phyloP scores from a whole-genome alignment of 2,888 invertebrate genomes.

The Limnephilus auricula region DNA sequence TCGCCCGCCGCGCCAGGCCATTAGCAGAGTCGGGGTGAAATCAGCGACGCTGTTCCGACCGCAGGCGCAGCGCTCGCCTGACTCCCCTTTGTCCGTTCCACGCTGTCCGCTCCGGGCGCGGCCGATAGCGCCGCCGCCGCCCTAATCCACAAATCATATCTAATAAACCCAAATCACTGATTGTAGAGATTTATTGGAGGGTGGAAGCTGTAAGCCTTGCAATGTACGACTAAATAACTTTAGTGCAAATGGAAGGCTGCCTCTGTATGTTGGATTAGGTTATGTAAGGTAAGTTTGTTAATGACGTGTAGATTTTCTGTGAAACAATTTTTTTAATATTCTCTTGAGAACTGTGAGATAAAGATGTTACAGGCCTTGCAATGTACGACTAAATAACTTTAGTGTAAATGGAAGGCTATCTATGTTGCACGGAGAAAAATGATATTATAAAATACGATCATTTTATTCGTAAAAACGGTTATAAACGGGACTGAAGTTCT shows the following conservation, averaged over 20 bases:
- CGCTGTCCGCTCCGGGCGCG: neutral
- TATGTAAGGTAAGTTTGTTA: too few relatives aligned
- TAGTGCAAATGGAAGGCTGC: neutral
- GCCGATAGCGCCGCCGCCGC: neutral
- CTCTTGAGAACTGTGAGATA: too few relatives aligned
- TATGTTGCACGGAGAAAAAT: too few relatives aligned
- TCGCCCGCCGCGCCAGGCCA: neutral
- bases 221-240: neutral
- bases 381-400: too few relatives aligned
- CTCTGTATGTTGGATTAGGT: neutral
- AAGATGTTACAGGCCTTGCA: too few relatives aligned
- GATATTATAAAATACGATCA: too few relatives aligned
- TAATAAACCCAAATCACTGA: slow-evolving; percentile 49
- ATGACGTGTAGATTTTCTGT: too few relatives aligned
- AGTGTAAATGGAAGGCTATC: too few relatives aligned
- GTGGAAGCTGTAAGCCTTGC: slow-evolving; percentile 11
- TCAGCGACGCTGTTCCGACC: neutral
- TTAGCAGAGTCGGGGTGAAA: neutral
- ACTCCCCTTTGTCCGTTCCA: neutral
- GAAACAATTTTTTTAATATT: too few relatives aligned
- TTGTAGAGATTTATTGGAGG: slow-evolving; percentile 57
- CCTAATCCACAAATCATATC: slow-evolving; percentile 51
- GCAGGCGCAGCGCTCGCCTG: neutral
- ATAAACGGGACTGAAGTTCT: too few relatives aligned
- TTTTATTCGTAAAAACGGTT: too few relatives aligned